Conservation (phyloP, 2,888 invertebrate species). For the Petrophora chlorosata region DNA sequence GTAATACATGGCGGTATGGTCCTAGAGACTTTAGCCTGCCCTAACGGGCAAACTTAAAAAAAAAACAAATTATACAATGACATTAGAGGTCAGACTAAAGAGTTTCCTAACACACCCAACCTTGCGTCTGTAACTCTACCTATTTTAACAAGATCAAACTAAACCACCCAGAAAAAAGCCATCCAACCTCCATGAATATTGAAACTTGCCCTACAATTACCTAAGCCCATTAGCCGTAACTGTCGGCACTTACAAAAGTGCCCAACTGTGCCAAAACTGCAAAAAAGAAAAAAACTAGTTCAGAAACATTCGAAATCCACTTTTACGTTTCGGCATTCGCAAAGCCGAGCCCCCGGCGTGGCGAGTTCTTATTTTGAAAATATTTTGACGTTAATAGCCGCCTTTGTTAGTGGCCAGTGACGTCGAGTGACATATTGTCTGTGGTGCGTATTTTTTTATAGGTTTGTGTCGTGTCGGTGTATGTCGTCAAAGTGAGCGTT, state of each 20-base stretch:
- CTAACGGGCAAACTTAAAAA: no score
- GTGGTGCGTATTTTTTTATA: conserved; percentile 33
- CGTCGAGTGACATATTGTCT: conserved; percentile 66
- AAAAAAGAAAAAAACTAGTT: conserved; percentile 26
- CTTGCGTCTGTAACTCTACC: no score
- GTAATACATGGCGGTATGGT: no score
- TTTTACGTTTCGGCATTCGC: conserved; percentile 55
- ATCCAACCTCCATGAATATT: conserved; percentile 6
- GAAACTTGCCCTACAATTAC: conserved; percentile 27
- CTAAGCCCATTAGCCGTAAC: conserved; percentile 25
- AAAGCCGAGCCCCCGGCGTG: conserved; percentile 67
- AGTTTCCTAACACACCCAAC: no score
- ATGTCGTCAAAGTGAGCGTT: conserved; percentile 29
- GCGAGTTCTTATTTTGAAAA: conserved; percentile 77
- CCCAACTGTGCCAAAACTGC: conserved; percentile 29
- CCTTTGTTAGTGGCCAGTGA: conserved; percentile 55
- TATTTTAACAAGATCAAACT: conserved; percentile 9
- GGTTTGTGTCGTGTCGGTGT: conserved; percentile 19
- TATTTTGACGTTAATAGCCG: conserved; percentile 81
- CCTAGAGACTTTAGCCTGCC: no score
- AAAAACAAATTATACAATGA: no score
- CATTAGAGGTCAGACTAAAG: no score
- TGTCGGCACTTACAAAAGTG: conserved; percentile 35
- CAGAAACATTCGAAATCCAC: conserved; percentile 29
- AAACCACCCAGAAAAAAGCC: conserved; percentile 15